Evolutionary conservation across 2,888 invertebrate species (phyloP).

Genomic region (Andrena chrysosceles): DNA sequence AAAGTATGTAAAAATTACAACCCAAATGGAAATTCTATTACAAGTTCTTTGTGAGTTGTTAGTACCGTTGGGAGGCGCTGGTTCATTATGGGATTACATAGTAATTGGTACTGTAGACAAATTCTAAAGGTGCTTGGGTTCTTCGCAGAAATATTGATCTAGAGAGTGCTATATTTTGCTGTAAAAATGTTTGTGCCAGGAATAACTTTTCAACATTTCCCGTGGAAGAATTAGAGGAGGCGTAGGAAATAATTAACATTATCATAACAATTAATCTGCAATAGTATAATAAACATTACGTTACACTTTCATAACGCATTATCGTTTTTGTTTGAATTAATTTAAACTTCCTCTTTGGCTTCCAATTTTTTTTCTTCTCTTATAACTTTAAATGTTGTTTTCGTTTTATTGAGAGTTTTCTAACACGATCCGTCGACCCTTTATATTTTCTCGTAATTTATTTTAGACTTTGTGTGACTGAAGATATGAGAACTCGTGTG

Average conservation of each 20-base stretch:
- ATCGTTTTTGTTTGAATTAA: not conserved
- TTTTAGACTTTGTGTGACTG: slow-evolving; percentile 25
- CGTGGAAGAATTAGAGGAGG: slow-evolving; percentile 48
- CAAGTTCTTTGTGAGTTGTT: slow-evolving; percentile 54
- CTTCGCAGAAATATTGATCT: slow-evolving; percentile 47
- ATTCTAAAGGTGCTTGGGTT: slow-evolving; percentile 70
- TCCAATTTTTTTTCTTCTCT: slow-evolving; percentile 8
- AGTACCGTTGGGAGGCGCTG: slow-evolving; percentile 67
- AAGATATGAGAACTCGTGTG: not conserved
- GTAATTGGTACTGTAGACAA: slow-evolving; percentile 48
- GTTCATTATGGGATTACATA: slow-evolving; percentile 68
- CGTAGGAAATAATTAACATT: slow-evolving; percentile 16
- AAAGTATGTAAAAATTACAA: slow-evolving; percentile 84
- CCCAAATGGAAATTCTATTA: slow-evolving; percentile 49
- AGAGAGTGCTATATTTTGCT: slow-evolving; percentile 39
- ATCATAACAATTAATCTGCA: not conserved
- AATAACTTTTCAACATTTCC: slow-evolving; percentile 29
- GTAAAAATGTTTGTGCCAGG: slow-evolving; percentile 53
- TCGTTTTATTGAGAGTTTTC: slow-evolving; percentile 20
- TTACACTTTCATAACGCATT: not conserved
- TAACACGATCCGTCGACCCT: slow-evolving; percentile 14
- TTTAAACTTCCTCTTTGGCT: slow-evolving; percentile 44
- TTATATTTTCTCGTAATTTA: slow-evolving; percentile 20
- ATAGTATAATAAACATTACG: not conserved
- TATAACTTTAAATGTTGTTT: slow-evolving; percentile 14